phyloP scores from a whole-genome alignment of 2,888 invertebrate species.

The Dastarcus helophoroides region DNA sequence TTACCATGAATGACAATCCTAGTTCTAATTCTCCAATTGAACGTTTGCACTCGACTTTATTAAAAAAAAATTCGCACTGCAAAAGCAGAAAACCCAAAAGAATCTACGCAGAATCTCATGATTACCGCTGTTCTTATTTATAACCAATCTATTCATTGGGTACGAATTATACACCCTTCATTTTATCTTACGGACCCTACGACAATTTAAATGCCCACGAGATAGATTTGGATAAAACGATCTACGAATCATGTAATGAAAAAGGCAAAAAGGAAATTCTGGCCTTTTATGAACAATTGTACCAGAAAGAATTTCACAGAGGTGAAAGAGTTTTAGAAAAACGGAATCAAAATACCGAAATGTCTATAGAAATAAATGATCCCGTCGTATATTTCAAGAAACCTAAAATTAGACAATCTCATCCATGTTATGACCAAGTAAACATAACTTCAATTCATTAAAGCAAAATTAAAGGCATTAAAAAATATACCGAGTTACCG shows the following conservation, averaged over 20 bases:
- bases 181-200: conserved; percentile 14
- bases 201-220: conserved; percentile 17
- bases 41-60: no score
- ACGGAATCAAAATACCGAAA: conserved; percentile 9
- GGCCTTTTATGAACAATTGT: conserved; percentile 8
- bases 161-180: conserved; percentile 4
- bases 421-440: conserved; percentile 13
- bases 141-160: conserved; percentile 6
- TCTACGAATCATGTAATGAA: conserved; percentile 16
- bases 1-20: conserved; percentile 5
- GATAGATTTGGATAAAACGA: conserved; percentile 14
- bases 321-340: conserved; percentile 11
- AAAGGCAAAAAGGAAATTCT: conserved; percentile 16
- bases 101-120: conserved; percentile 5
- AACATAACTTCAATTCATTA: conserved; percentile 12
- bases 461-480: conserved; percentile 13
- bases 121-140: conserved; percentile 7
- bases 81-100: conserved; percentile 7
- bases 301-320: conserved; percentile 8
- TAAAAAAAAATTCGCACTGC: no score
- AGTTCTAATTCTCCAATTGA: conserved; percentile 6
- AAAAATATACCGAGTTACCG: conserved; percentile 8
- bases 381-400: conserved; percentile 11
- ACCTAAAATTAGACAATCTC: conserved; percentile 10
- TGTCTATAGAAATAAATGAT: conserved; percentile 6